Evolutionary conservation across 2,888 invertebrate species (phyloP), one percentile per base, ranked within the genome.

Genomic region (Spatulosminthurus flaviceps): DNA sequence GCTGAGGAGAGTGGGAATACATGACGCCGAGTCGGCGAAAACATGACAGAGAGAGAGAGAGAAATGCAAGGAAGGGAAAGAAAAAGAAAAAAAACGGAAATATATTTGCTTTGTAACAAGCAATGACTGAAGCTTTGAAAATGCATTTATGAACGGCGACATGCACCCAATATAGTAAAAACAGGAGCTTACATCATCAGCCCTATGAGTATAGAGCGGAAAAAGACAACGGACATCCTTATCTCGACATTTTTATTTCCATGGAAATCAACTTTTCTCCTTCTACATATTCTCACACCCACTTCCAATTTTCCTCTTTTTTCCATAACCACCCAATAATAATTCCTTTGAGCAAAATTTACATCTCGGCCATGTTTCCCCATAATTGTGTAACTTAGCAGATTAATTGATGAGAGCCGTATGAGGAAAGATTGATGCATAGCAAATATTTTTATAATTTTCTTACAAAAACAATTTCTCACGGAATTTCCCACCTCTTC

Each of bases 221-320:
- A 26, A 72, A 61, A 74, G 28, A 74, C 28, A 74, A 74, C 76
- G 67, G 76, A 76, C 76, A 76, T 76, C 76, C 76, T 76, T 76
- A 76, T 76, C 67, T 34, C 66, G 76, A 76, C 76, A 76, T 67
- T 13, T 43, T 64, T 66, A 43, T 76, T 42, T 76, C n/a, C 42
- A 26, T 75, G 28, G 61, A 74, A 61, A 60, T 61, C 75, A 29
- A 21, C 34, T 29, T 64, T 64, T 42, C 41, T 24, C 19, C 24
- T 43, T 4, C n/a, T 11, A 72, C 26, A 72, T 72, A 72, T 72
- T n/a, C n/a, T n/a, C 43, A 43, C 51, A 73, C 60, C 42, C 51
- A 29, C 51, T 60, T 51, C 22, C 72, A 43, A n/a, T n/a, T 16
- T 51, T 24, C 29, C 28, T 60, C 26, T 51, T 51, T n/a, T n/a